Percentiles rank a stretch among this genome's conserved stretches.
phyloP scores from a whole-genome alignment of 2,113 vertebrate genomes.

The Silurus glanis region DNA sequence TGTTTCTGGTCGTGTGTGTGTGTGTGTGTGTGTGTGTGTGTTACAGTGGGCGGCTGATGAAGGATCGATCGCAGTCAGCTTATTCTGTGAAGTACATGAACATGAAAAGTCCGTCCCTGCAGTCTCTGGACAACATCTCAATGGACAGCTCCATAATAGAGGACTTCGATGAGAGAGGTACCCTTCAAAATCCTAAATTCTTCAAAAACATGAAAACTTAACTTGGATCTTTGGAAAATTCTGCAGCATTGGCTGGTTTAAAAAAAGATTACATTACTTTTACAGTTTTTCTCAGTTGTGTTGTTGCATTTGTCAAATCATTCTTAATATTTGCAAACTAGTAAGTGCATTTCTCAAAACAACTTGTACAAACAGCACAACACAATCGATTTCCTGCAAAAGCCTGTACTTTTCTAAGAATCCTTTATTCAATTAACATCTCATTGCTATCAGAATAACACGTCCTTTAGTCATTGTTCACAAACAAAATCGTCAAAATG shows the following conservation, averaged over 20 bases:
- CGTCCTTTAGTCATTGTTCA: no score
- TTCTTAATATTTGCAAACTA: no score
- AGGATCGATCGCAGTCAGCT: constrained; percentile 84
- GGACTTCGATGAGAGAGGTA: constrained; percentile 91
- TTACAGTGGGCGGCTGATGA: constrained; percentile 83
- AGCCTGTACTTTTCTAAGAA: no score
- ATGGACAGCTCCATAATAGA: constrained; percentile 90
- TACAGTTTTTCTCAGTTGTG: no score
- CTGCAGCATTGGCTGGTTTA: background rate
- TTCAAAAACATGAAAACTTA: background rate
- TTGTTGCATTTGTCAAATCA: no score
- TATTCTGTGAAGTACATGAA: constrained; percentile 88
- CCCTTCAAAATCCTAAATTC: background rate
- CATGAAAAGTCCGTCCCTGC: constrained; percentile 91
- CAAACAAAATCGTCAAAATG: no score
- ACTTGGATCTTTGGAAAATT: background rate
- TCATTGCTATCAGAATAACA: no score
- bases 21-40: constrained; percentile 43
- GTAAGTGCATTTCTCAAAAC: no score
- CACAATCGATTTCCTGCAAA: no score
- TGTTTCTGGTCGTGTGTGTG: constrained; percentile 34
- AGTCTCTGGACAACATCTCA: constrained; percentile 91
- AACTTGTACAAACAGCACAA: no score
- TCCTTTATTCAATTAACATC: no score
- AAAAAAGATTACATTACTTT: background rate